Conservation (phyloP, 2,888 invertebrate genomes). For the Periphyllus acericola region DNA sequence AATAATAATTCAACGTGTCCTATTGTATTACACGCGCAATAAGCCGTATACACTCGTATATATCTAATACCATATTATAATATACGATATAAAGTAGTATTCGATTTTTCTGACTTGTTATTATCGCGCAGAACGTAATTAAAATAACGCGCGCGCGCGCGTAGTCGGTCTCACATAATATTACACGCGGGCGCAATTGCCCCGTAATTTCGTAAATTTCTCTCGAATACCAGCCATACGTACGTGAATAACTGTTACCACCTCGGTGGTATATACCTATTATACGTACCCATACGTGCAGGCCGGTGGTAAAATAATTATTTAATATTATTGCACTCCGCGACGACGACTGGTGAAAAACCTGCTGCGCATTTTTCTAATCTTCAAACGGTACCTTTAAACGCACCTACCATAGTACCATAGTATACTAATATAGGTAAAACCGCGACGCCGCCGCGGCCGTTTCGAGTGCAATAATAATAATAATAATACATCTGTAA, state of each 20-base stretch:
- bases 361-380: neutral
- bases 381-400: neutral
- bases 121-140: neutral
- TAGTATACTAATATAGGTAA: neutral
- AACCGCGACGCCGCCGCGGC: too few relatives aligned
- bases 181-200: neutral
- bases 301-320: too few relatives aligned
- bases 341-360: neutral
- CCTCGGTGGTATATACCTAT: too few relatives aligned
- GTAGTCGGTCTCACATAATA: neutral
- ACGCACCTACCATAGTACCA: neutral
- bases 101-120: neutral
- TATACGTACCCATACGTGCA: too few relatives aligned
- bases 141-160: neutral
- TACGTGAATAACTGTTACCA: neutral
- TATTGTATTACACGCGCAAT: too few relatives aligned
- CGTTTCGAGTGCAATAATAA: too few relatives aligned
- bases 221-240: neutral
- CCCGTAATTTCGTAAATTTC: constrained; percentile 28
- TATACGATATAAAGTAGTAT: too few relatives aligned
- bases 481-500: too few relatives aligned
- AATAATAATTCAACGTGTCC: neutral
- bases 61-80: too few relatives aligned
- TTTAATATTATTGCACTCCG: neutral
- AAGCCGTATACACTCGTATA: too few relatives aligned